Conservation (phyloP, 2,888 invertebrate species). For the Pristionchus fissidentatus region DNA sequence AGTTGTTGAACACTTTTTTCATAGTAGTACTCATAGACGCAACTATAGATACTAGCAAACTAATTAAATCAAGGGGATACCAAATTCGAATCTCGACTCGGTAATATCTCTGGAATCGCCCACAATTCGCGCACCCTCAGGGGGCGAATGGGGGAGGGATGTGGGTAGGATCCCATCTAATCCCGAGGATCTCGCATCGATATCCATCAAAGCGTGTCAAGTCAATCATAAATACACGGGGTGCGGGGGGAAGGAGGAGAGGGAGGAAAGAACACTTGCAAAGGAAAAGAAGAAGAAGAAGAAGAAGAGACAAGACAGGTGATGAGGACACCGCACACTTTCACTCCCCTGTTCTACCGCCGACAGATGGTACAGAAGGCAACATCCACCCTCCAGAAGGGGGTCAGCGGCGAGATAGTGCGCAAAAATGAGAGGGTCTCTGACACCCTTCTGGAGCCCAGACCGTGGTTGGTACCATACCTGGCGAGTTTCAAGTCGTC, state of each 20-base stretch:
- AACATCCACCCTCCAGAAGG: too few relatives aligned
- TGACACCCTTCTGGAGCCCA: not conserved
- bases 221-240: slow-evolving; percentile 35
- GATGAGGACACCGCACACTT: slow-evolving; percentile 36
- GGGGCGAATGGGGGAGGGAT: not conserved
- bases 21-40: too few relatives aligned
- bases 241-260: not conserved
- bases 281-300: too few relatives aligned
- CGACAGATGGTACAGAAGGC: slow-evolving; percentile 33
- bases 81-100: not conserved
- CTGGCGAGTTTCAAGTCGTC: too few relatives aligned
- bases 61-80: not conserved
- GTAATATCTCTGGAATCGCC: not conserved
- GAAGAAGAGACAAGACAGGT: too few relatives aligned
- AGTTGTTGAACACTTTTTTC: too few relatives aligned
- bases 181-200: slow-evolving; percentile 5
- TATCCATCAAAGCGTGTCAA: slow-evolving; percentile 32
- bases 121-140: not conserved
- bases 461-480: too few relatives aligned
- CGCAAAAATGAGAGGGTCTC: too few relatives aligned
- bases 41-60: too few relatives aligned
- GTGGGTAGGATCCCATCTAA: too few relatives aligned
- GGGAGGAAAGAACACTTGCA: slow-evolving; percentile 36
- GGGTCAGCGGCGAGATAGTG: too few relatives aligned
- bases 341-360: slow-evolving; percentile 19